Base-by-base conservation (phyloP, 2,113 vertebrate genomes). In the Pomatorhinus ruficollis region DNA sequence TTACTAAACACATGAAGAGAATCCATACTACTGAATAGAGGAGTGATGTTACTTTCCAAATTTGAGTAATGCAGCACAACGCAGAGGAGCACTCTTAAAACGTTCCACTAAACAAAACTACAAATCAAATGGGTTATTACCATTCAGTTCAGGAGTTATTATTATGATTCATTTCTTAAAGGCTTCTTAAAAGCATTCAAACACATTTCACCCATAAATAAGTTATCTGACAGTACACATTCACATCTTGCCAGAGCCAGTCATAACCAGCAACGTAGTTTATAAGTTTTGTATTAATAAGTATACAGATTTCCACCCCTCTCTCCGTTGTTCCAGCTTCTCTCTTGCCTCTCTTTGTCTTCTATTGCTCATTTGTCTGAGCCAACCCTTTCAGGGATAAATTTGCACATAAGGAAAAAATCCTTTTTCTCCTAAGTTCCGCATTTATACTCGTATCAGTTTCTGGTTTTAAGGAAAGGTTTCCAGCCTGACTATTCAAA, bases 201-300 rank as follows among this genome's bases (percentile, higher is more conserved):
- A 80, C 2, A 42, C 18, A 47, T 47, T 79, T 75, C 39, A 68
- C 24, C 23, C 39, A 20, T 21, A 71, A 74, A 57, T 5, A 50
- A 53, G 21, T 5, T 27, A 40, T 8, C 3, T 31, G 6, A 33
- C 4, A 39, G 6, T 9, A 56, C 3, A 15, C 1, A 0, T 71
- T 59, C 44, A 56, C 44, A 42, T 49, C 59, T 42, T 64, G 8
- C 30, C n/a, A 60, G 49, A 45, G 33, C 44, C 6, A 21, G 9
- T 12, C 15, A 64, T 27, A 61, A 63, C 16, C 8, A 44, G 12
- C 27, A 79, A 35, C 0, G 0, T 2, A 6, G 11, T 20, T 27
- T 37, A 14, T 22, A 66, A 11, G 4, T 68, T 77, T 49, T 60
- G 1, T 50, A 52, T 61, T 74, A 82, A 10, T 18, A 40, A 47